Percentiles rank a stretch among this genome's conserved stretches.
phyloP scores from a whole-genome alignment of 2,113 vertebrate genomes.

The Nycticorax nycticorax region DNA sequence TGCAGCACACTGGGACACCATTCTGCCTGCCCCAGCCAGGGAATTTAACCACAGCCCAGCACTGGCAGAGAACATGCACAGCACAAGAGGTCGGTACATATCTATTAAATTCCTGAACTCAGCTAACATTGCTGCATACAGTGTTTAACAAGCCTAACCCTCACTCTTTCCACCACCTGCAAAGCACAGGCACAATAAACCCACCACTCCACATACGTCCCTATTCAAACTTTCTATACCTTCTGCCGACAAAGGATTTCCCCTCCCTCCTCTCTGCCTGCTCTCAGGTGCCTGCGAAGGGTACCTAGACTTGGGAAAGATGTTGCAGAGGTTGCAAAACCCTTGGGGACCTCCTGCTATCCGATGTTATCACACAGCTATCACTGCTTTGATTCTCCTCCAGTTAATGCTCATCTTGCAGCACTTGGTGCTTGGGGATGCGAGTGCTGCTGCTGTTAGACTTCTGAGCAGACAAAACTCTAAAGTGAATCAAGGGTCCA shows the following conservation, averaged over 20 bases:
- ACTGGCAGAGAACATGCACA: background rate
- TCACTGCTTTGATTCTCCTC: background rate
- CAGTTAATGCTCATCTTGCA: background rate
- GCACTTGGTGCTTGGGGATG: background rate
- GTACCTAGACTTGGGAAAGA: too few species aligned
- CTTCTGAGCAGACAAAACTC: background rate
- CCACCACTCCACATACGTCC: accelerated
- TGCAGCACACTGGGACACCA: accelerated
- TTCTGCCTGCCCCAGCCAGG: background rate
- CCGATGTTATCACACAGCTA: background rate
- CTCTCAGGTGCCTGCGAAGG: background rate
- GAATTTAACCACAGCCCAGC: background rate
- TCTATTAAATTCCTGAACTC: background rate
- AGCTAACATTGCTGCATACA: accelerated
- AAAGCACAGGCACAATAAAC: background rate
- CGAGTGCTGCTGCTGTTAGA: background rate
- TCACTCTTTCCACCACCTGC: background rate
- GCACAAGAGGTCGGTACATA: accelerated
- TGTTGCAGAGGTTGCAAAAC: background rate
- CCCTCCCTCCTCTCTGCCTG: background rate
- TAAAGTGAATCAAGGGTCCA: background rate
- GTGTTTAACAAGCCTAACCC: background rate
- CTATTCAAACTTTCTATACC: accelerated
- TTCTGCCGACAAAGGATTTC: background rate
- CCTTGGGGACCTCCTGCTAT: background rate